These are phyloP conservation scores for Andricus quercusramuli DNA, from an alignment of 2,888 invertebrate species.

Conservation along the genomic window DNA sequence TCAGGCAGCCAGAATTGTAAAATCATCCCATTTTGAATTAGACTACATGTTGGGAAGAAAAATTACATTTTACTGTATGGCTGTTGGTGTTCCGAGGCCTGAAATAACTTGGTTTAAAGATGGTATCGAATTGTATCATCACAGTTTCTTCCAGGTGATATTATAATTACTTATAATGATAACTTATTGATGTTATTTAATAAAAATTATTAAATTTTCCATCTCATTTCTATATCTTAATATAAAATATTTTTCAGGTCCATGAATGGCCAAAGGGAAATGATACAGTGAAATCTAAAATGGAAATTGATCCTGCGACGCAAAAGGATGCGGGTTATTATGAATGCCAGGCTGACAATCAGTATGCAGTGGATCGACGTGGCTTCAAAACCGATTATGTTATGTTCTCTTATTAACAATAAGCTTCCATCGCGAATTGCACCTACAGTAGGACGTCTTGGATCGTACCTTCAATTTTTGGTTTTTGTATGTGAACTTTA, in stretches of 20 bases:
- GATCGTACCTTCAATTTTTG: too few species aligned
- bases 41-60: constrained; percentile 88
- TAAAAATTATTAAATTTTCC: neutral
- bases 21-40: constrained; percentile 86
- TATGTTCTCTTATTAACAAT: constrained; percentile 79
- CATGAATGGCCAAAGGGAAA: constrained; percentile 85
- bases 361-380: constrained; percentile 84
- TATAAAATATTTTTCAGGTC: constrained; percentile 74
- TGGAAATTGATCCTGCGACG: constrained; percentile 87
- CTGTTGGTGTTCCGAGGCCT: constrained; percentile 85
- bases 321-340: constrained; percentile 87
- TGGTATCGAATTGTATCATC: constrained; percentile 87
- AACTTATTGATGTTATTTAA: neutral
- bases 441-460: too few species aligned
- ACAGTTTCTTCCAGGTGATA: constrained; percentile 84
- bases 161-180: neutral
- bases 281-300: constrained; percentile 85
- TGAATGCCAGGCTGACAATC: constrained; percentile 87
- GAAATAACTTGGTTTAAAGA: constrained; percentile 90
- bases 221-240: neutral
- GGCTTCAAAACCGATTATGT: constrained; percentile 85
- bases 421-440: constrained; percentile 45
- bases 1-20: constrained; percentile 86
- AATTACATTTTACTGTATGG: constrained; percentile 88
- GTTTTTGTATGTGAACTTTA: too few species aligned